These are phyloP conservation scores for Synanthedon myopaeformis DNA, from an alignment of 2,888 invertebrate genomes.

Conservation along the genomic window DNA sequence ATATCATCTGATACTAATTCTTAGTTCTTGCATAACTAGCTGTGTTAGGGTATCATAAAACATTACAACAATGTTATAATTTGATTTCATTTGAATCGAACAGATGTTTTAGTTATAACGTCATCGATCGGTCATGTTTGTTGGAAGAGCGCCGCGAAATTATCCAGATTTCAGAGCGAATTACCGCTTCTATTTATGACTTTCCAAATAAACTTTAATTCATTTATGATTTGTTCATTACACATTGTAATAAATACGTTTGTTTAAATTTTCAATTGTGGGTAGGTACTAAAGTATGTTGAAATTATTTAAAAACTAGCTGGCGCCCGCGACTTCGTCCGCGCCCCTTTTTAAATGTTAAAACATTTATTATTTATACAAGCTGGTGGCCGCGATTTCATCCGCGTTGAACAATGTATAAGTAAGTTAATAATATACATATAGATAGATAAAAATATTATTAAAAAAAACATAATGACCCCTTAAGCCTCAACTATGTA, in stretches of 20 bases:
- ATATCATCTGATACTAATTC: no score
- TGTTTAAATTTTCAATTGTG: no score
- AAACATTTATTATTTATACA: no score
- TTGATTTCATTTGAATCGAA: not conserved
- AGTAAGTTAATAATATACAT: no score
- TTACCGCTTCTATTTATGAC: conserved; percentile 34
- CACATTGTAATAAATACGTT: no score
- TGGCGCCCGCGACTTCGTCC: no score
- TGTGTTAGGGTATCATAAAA: not conserved
- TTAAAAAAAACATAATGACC: conserved; percentile 22
- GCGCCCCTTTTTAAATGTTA: no score
- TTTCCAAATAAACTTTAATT: conserved; percentile 20
- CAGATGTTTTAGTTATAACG: not conserved
- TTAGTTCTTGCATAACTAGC: not conserved
- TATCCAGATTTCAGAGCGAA: conserved; percentile 55
- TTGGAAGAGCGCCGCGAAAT: conserved; percentile 50
- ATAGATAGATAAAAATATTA: no score
- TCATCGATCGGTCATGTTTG: conserved; percentile 34
- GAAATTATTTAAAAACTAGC: not conserved
- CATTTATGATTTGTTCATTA: no score
- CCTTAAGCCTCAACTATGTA: conserved; percentile 15
- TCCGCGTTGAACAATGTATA: no score
- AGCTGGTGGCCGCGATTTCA: no score
- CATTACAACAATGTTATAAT: not conserved
- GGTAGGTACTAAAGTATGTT: not conserved